Conservation (phyloP, 2,113 vertebrate genomes). For the Clupea harengus region DNA sequence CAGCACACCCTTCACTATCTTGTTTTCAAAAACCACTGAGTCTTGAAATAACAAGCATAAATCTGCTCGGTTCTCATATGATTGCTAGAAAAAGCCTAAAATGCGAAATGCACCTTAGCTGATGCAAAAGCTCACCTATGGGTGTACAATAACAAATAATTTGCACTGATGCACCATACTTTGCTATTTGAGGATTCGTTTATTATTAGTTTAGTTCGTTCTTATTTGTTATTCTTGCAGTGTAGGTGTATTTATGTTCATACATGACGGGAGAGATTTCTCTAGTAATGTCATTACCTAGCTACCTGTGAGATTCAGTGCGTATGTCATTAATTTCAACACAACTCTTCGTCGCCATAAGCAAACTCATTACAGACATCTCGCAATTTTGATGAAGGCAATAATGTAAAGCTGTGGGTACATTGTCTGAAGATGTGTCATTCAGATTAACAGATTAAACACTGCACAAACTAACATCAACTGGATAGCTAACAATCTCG, state of each 20-base stretch:
- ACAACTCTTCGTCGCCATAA: no score
- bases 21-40: not conserved
- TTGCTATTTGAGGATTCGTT: no score
- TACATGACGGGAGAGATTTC: no score
- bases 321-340: no score
- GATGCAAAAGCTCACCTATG: no score
- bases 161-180: not conserved
- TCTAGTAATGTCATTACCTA: no score
- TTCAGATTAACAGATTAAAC: not conserved
- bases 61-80: not conserved
- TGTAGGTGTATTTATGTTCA: no score
- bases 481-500: not conserved
- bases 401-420: not conserved
- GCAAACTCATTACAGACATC: not conserved
- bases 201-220: no score
- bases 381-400: not conserved
- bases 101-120: not conserved
- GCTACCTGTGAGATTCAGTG: no score
- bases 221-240: no score
- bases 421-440: not conserved
- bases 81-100: not conserved
- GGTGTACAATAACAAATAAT: not conserved
- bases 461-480: not conserved
- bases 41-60: not conserved
- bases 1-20: not conserved